Base-by-base conservation (phyloP, 1,140 invertebrate genomes). In the Homalodisca vitripennis region DNA sequence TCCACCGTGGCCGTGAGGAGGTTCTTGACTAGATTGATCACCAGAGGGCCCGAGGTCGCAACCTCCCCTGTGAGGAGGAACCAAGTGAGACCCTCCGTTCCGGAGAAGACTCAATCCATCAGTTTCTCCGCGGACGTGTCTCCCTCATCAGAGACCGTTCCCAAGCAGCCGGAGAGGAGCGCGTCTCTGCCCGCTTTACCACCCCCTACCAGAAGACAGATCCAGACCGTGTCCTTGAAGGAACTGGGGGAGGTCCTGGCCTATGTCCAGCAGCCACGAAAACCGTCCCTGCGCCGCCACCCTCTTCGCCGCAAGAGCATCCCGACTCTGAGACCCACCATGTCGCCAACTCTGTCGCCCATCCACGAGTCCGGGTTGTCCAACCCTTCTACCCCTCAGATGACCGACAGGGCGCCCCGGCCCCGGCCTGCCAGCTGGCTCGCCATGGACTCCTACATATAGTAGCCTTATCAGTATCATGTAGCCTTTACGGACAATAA, bases 351-450 rank as follows among this genome's bases (percentile, higher is more conserved):
- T 32, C 77, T 90, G 48, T 89, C 88, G 31, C 89, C 89, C 12
- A 90, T 90, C 31, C 84, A 86, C 46, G 88, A 90, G 73, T 88
- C 87, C 17, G 88, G 89, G n/a, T 79, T 89, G 1, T 89, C 88
- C 2, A 90, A 90, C 79, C 87, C 88, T 0, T 72, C 75, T 0
- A 77, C 76, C 20, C 76, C 74, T 12, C 75, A 74, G 24, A 41
- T 75, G 67, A 69, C 64, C 26, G 72, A 72, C 34, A 67, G 65
- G 14, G 51, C 71, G 10, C 71, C 73, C 17, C 68, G 70, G 2
- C 64, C 69, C 1, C 55, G 68, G 3, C 55, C 69, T 10, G 67
- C 67, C n/a, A 57, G 66, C 6, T 73, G 72, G 72, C 27, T 70
- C 13, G 46, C 46, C 30, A 63, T 68, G 27, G 70, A 68, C 46